These are phyloP conservation scores for Coenonympha glycerion DNA, from an alignment of 2,888 invertebrate genomes.

Conservation along the genomic window DNA sequence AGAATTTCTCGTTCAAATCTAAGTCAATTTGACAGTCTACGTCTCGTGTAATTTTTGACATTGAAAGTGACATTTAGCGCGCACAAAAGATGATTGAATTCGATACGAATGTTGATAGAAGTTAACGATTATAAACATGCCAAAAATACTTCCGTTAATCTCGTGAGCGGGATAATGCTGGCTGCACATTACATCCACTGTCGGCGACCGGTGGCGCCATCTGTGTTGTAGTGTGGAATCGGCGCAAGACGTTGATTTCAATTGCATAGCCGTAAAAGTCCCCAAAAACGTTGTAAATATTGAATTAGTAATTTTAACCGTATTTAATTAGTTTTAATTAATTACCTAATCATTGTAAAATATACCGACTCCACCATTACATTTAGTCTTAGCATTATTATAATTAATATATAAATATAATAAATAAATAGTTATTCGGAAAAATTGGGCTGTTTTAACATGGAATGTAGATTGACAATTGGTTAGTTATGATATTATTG, in stretches of 20 bases:
- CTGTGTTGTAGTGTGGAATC: too few species aligned
- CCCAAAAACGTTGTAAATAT: constrained; percentile 17
- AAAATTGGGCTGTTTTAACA: too few species aligned
- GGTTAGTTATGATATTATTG: too few species aligned
- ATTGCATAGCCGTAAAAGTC: too few species aligned
- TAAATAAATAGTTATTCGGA: too few species aligned
- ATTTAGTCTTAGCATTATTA: not conserved
- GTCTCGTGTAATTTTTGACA: not conserved
- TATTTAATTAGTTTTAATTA: not conserved
- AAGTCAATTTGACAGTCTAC: not conserved
- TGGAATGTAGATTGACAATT: too few species aligned
- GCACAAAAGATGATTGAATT: not conserved
- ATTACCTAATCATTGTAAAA: not conserved
- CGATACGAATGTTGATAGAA: not conserved
- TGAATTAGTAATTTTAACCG: not conserved
- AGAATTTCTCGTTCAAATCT: too few species aligned
- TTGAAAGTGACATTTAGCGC: constrained; percentile 3
- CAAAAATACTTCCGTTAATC: constrained; percentile 23
- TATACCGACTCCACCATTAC: not conserved
- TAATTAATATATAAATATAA: not conserved
- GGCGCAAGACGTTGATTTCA: too few species aligned
- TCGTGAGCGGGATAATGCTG: too few species aligned
- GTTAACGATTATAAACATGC: constrained; percentile 19
- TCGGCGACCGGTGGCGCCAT: too few species aligned
- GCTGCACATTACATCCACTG: too few species aligned